Evolutionary conservation across 2,888 invertebrate genomes (phyloP).

Genomic region (Criorhina ranunculi): DNA sequence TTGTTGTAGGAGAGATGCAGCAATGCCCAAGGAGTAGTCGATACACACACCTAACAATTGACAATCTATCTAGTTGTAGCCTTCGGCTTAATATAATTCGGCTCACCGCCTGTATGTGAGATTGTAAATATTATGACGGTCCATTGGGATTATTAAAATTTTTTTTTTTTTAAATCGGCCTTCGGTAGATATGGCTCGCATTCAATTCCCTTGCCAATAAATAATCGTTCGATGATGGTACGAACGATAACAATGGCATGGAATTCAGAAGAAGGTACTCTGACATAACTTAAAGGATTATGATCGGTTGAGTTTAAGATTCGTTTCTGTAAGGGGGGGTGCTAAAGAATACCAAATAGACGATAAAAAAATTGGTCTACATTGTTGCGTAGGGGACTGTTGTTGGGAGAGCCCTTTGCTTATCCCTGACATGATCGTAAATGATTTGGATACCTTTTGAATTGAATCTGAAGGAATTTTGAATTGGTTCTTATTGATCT

Average conservation of each 20-base stretch:
- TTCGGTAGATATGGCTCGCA: slow-evolving; percentile 7
- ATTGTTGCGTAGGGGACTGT: slow-evolving; percentile 43
- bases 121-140: slow-evolving; percentile 73
- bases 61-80: slow-evolving; percentile 39
- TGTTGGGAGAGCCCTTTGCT: slow-evolving; percentile 5
- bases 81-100: slow-evolving; percentile 13
- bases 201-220: slow-evolving; percentile 75
- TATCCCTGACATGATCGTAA: slow-evolving; percentile 64
- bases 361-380: slow-evolving; percentile 55
- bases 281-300: slow-evolving; percentile 67
- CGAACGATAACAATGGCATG: slow-evolving; percentile 57
- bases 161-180: slow-evolving; percentile 58
- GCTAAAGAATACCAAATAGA: slow-evolving; percentile 53
- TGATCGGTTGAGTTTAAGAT: slow-evolving; percentile 46
- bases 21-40: neutral
- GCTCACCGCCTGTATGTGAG: slow-evolving; percentile 27
- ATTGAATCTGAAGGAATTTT: slow-evolving; percentile 27
- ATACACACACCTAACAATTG: slow-evolving; percentile 47
- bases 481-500: neutral
- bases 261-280: slow-evolving; percentile 40
- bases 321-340: slow-evolving; percentile 29
- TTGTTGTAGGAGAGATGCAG: slow-evolving; percentile 11
- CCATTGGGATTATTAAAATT: slow-evolving; percentile 73
- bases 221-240: slow-evolving; percentile 61
- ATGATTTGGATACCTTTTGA: slow-evolving; percentile 46